Base-by-base conservation (phyloP, 1,140 invertebrate genomes). In the Formica exsecta region DNA sequence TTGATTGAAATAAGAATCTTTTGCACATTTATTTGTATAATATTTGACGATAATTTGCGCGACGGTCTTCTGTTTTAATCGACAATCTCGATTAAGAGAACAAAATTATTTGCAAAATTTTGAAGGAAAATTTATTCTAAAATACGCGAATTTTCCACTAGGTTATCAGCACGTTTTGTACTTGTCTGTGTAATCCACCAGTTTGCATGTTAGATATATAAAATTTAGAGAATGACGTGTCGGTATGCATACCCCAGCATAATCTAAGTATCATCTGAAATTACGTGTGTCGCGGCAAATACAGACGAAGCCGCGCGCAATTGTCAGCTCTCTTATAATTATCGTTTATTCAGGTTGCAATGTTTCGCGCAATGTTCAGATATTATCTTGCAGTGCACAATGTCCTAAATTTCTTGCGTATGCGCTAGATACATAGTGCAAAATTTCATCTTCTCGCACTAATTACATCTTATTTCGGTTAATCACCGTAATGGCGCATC, bases 271-370 rank as follows among this genome's bases (percentile, higher is more conserved):
- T 29, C 25, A 44, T n/a, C 54, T 38, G 11, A 74, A 74, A 74
- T 83, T 74, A 73, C 68, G 13, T 44, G 22, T 36, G 3, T 22
- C 13, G 61, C 59, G 16, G 41, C 44, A 73, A 64, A 73, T 22
- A 51, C 62, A 54, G 22, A 19, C 16, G 41, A 29, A 25, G 11
- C 16, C 57, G 16, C 16, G 79, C 22, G 79, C 22, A 73, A 83
- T 83, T 59, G 61, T 83, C 32, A 74, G 66, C 25, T 48, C 79
- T 61, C 25, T 83, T 73, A 62, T 59, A 38, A 83, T 83, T 44
- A 74, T 74, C 79, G 13, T 83, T 83, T 13, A 44, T 74, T 61
- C 13, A 25, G 70, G 71, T 71, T 48, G 65, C 38, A n/a, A 64
- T n/a, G 41, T 19, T 16, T 41, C 51, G 16, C 70, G 48, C 19